These are phyloP conservation scores for Chrysodeixis includens DNA, from an alignment of 2,888 invertebrate genomes.

Conservation along the genomic window DNA sequence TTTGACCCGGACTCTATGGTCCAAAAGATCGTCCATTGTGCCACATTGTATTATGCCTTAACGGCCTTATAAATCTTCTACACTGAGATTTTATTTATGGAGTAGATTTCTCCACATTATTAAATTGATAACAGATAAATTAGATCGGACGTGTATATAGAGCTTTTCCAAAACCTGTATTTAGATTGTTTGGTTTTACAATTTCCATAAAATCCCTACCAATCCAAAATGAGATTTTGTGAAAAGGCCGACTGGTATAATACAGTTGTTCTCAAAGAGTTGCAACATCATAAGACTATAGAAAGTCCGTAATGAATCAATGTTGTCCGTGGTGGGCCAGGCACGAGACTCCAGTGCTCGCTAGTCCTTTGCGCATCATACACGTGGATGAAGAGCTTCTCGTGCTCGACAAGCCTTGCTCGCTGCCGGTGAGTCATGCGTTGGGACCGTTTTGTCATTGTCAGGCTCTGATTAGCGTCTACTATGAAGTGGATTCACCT, in stretches of 20 bases:
- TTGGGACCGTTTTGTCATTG: slow-evolving; percentile 70
- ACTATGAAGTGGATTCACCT: slow-evolving; percentile 16
- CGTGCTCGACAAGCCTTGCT: slow-evolving; percentile 97
- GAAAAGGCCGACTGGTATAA: slow-evolving; percentile 20
- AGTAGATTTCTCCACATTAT: slow-evolving; percentile 40
- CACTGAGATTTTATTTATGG: slow-evolving; percentile 23
- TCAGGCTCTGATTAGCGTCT: slow-evolving; percentile 68
- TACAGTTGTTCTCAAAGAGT: slow-evolving; percentile 58
- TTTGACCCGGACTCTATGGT: slow-evolving; percentile 8
- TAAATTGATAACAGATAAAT: slow-evolving; percentile 38
- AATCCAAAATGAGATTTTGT: background rate
- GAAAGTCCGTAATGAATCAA: slow-evolving; percentile 62
- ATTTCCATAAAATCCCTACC: slow-evolving; percentile 29
- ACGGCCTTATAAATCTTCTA: slow-evolving; percentile 30
- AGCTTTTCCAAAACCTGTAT: slow-evolving; percentile 25
- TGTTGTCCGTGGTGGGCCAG: slow-evolving; percentile 89
- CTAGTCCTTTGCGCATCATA: slow-evolving; percentile 94
- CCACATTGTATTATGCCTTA: slow-evolving; percentile 24
- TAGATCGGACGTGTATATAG: slow-evolving; percentile 23
- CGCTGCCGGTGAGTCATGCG: slow-evolving; percentile 93
- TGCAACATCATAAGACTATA: slow-evolving; percentile 64
- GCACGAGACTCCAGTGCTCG: slow-evolving; percentile 96
- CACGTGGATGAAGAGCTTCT: slow-evolving; percentile 95
- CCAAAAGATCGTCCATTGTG: slow-evolving; percentile 20
- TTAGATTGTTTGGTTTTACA: slow-evolving; percentile 41